Base-by-base conservation (phyloP, 2,113 vertebrate genomes). In the Sminthopsis crassicaudata region DNA sequence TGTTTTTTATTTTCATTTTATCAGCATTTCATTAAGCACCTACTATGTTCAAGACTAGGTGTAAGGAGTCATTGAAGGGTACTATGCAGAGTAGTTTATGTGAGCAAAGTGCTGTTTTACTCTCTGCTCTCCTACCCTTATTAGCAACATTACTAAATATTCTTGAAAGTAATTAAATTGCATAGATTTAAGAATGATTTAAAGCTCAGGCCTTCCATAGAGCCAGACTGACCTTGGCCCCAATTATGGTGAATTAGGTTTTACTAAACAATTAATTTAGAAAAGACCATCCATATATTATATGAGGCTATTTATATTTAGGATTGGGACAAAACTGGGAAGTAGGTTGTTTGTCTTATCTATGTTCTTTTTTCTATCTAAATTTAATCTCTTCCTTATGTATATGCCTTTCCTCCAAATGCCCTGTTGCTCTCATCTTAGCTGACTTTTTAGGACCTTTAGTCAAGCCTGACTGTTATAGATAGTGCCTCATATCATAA, bases 231-330 rank as follows among this genome's bases (percentile, higher is more conserved):
- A 92, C 30, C 93, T 95, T 42, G 95, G 12, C 90, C 5, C 55
- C 76, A 46, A n/a, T 91, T 94, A 92, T 90, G 57, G 46, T 89
- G 5, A 97, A 50, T 89, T 91, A 91, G 26, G 51, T 53, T 93
- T 95, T 94, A 46, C 22, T 91, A 8, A 89, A 67, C 19, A 93
- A 25, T 51, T 24, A 91, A 26, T 53, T 95, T 89, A 57, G 53
- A 95, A 91, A 95, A 51, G 57, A 90, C 3, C 36, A 55, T 6
- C 50, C 27, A 92, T 46, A 93, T 1, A 42, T 89, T 94, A 90
- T 93, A 94, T 92, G 46, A 24, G 91, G 12, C 5, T 25, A n/a
- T 90, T 93, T 52, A 19, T 92, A 95, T 96, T 96, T 92, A 55
- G 53, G 16, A 12, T 19, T 91, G 53, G 36, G 42, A 51, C 24